Percentiles rank a stretch among this genome's conserved stretches.
Conservation (phyloP, 2,888 invertebrate genomes). For the Platycheirus rosarum region DNA sequence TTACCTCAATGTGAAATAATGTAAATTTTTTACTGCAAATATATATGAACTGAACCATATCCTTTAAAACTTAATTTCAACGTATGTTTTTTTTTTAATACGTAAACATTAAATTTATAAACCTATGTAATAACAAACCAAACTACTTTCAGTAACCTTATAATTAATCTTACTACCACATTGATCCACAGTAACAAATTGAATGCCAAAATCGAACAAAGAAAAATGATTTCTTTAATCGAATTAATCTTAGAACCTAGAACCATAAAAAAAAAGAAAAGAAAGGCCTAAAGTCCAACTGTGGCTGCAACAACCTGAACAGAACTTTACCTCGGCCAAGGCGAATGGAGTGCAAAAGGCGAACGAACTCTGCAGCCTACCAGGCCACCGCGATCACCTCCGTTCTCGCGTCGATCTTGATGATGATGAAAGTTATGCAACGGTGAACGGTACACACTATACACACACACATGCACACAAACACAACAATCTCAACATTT, state of each 20-base stretch:
- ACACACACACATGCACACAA: slow-evolving; percentile 15
- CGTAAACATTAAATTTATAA: too few species aligned
- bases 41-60: too few species aligned
- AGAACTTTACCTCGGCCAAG: slow-evolving; percentile 32
- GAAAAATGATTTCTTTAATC: slow-evolving; percentile 3
- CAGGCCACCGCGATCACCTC: slow-evolving; percentile 62
- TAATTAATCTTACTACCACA: too few species aligned
- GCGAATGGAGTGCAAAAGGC: slow-evolving; percentile 81
- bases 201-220: slow-evolving; percentile 19
- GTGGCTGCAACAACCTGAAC: slow-evolving; percentile 37
- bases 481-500: background rate
- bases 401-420: slow-evolving; percentile 69
- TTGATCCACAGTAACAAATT: background rate
- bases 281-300: slow-evolving; percentile 31
- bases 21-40: too few species aligned
- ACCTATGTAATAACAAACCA: too few species aligned
- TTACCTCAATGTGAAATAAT: too few species aligned
- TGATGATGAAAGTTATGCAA: slow-evolving; percentile 81
- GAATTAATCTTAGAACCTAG: slow-evolving; percentile 19
- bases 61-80: too few species aligned
- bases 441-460: slow-evolving; percentile 72
- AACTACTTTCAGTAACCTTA: background rate
- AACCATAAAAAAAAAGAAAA: slow-evolving; percentile 29
- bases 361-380: slow-evolving; percentile 79
- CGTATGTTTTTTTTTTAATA: too few species aligned